Evolutionary conservation across 2,888 invertebrate species (phyloP).

Genomic region (Nineta flava): DNA sequence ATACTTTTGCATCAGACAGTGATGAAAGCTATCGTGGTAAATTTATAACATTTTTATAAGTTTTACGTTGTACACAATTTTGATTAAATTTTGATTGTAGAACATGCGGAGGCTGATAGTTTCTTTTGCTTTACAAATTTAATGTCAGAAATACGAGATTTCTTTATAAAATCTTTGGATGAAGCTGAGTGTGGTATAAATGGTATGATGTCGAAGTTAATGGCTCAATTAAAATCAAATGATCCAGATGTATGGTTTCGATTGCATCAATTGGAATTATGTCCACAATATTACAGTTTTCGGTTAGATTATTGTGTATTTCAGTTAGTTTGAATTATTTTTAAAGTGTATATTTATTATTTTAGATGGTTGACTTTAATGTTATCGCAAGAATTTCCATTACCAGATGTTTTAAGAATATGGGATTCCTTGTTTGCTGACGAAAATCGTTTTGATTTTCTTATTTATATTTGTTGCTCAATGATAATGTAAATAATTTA

Average conservation of each 20-base stretch:
- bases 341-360: constrained; percentile 14
- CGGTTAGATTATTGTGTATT: constrained; percentile 32
- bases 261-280: constrained; percentile 68
- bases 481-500: constrained; percentile 80
- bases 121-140: constrained; percentile 97
- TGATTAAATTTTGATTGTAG: constrained; percentile 30
- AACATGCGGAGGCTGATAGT: constrained; percentile 89
- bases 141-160: constrained; percentile 95
- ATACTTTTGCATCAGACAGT: constrained; percentile 86
- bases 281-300: constrained; percentile 94
- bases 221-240: constrained; percentile 54
- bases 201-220: constrained; percentile 73
- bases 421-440: constrained; percentile 97
- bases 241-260: constrained; percentile 64
- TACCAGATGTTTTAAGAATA: constrained; percentile 91
- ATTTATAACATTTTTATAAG: constrained; percentile 7
- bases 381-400: constrained; percentile 90
- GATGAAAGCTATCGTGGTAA: constrained; percentile 63
- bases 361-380: constrained; percentile 86
- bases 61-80: not conserved
- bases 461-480: constrained; percentile 86
- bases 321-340: not conserved
- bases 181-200: constrained; percentile 85
- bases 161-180: constrained; percentile 91
- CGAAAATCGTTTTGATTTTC: constrained; percentile 72